These are phyloP conservation scores for Premnoplex brunnescens DNA, from an alignment of 2,797 vertebrate genomes.

Conservation along the genomic window DNA sequence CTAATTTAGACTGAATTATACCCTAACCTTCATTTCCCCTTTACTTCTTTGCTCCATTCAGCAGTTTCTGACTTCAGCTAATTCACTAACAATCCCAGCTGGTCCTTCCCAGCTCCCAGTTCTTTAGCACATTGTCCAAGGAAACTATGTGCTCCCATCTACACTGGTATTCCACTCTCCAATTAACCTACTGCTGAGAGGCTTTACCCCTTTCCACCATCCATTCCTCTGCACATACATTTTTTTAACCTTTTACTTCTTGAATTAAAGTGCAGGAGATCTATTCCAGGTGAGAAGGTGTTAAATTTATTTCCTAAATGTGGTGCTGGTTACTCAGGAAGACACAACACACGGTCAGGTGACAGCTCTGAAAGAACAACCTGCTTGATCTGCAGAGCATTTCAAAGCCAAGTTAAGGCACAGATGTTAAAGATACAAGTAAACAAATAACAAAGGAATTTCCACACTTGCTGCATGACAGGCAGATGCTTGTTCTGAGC, in stretches of 20 bases:
- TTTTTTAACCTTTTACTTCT: conserved; percentile 67
- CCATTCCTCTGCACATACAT: conserved; percentile 49
- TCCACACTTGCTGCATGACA: background rate
- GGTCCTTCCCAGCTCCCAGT: conserved; percentile 74
- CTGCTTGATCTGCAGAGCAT: background rate
- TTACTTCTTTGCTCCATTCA: conserved; percentile 84
- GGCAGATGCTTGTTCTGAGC: conserved; percentile 9
- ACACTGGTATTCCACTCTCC: conserved; percentile 69
- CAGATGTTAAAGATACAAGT: conserved; percentile 3
- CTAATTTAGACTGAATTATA: conserved; percentile 91
- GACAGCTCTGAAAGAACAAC: background rate
- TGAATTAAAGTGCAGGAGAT: conserved; percentile 42
- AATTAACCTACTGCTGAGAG: conserved; percentile 80
- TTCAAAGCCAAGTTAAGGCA: background rate
- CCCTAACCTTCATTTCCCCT: conserved; percentile 86
- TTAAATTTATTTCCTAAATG: background rate
- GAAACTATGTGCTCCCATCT: conserved; percentile 60
- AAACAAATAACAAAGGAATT: conserved; percentile 52
- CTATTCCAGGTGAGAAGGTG: conserved; percentile 33
- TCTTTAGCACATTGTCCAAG: conserved; percentile 78
- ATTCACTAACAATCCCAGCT: conserved; percentile 86
- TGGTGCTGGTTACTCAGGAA: background rate
- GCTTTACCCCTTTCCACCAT: conserved; percentile 56
- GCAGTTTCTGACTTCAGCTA: conserved; percentile 88
- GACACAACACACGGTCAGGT: background rate